Base-by-base conservation (phyloP, 2,797 vertebrate genomes). In the Gastrophryne carolinensis region DNA sequence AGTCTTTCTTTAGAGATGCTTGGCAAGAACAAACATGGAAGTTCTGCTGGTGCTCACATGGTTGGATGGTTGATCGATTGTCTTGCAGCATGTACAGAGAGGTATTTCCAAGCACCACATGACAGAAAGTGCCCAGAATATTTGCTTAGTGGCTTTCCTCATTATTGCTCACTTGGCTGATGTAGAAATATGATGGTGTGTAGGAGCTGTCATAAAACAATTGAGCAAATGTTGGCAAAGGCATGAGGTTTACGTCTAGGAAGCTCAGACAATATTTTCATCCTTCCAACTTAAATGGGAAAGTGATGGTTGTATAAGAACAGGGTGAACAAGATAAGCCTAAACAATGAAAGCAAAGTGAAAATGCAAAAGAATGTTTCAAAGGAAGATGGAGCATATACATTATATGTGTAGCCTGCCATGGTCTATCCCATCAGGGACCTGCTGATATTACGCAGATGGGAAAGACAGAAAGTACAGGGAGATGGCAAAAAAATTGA, bases 141-240 rank as follows among this genome's bases (percentile, higher is more conserved):
- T n/a, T n/a, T n/a, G n/a, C n/a, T n/a, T n/a, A n/a, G n/a, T n/a
- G n/a, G n/a, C n/a, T n/a, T n/a, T n/a, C n/a, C 63, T 75, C 65
- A 76, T 76, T 76, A 76, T 56, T 27, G 7, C 23, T 32, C n/a
- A 58, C 47, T 34, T 62, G 1, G 11, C 17, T 76, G 65, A 69
- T 65, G 69, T 47, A 49, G 65, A 34, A 68, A 32, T 35, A 24
- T 56, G 58, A 30, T 49, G 66, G 29, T 32, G 34, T 35, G 34
- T 62, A 57, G 37, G 21, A 47, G 34, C 66, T 77, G 66, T 64
- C 74, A 71, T 53, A 32, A 44, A 53, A 17, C n/a, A 49, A 50
- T 54, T 50, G 67, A 56, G 21, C 12, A 68, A 68, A 17, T n/a
- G 7, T 37, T 21, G 26, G 37, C 21, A 56, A 63, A 39, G 37